Evolutionary conservation across 2,113 vertebrate genomes (phyloP).

Genomic region (Anhinga rufa): DNA sequence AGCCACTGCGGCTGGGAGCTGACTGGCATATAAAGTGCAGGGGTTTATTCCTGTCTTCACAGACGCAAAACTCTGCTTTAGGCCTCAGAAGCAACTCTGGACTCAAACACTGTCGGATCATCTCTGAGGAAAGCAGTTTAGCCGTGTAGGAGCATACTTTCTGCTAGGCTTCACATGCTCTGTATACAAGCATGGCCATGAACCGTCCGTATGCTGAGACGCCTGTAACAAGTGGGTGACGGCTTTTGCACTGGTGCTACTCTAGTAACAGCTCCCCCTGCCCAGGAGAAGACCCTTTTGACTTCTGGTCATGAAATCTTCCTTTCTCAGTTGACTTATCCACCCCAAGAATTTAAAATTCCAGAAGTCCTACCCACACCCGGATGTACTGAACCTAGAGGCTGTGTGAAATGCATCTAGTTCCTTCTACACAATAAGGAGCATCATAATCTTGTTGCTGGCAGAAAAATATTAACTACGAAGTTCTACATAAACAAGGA

Average conservation of each 20-base stretch:
- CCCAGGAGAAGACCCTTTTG: background rate
- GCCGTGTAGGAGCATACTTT: background rate
- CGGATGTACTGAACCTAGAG: background rate
- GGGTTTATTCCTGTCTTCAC: background rate
- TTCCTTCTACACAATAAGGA: background rate
- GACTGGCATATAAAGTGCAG: background rate
- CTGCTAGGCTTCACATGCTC: background rate
- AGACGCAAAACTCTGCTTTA: background rate
- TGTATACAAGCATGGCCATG: background rate
- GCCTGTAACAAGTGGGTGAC: background rate
- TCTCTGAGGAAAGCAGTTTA: background rate
- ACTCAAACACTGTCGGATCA: background rate
- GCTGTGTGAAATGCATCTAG: background rate
- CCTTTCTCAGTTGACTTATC: background rate
- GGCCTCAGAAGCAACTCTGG: background rate
- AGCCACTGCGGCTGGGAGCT: background rate
- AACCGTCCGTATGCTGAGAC: background rate
- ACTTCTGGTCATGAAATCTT: background rate
- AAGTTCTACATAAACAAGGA: background rate
- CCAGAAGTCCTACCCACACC: background rate
- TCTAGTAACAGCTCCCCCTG: background rate
- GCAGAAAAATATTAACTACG: background rate
- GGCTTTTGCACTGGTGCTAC: accelerated
- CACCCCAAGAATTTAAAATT: background rate
- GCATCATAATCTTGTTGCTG: background rate